phyloP scores from a whole-genome alignment of 2,113 vertebrate species.

The Lutjanus erythropterus region DNA sequence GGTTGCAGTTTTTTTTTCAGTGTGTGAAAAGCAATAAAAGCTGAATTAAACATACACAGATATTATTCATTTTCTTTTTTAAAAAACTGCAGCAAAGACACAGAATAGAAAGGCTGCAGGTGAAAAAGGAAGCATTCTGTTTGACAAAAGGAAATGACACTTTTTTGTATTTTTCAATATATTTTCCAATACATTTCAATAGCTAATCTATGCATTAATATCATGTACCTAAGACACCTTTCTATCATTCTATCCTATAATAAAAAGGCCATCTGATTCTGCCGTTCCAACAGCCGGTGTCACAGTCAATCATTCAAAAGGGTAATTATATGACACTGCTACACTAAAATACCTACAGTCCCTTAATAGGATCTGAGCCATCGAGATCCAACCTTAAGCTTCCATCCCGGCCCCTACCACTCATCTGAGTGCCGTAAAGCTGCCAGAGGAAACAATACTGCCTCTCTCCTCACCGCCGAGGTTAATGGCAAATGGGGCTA shows the following conservation, averaged over 20 bases:
- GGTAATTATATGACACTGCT: conserved; percentile 73
- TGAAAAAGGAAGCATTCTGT: background rate
- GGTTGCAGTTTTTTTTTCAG: background rate
- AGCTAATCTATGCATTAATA: conserved; percentile 23
- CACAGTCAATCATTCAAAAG: conserved; percentile 71
- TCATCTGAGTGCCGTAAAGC: conserved; percentile 85
- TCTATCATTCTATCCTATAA: conserved; percentile 32
- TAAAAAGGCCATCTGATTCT: conserved; percentile 30
- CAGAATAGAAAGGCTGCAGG: background rate
- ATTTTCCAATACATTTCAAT: too few relatives aligned
- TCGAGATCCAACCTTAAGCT: conserved; percentile 67
- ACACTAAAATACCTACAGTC: conserved; percentile 75
- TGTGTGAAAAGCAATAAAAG: conserved; percentile 9
- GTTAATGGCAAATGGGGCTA: conserved; percentile 86
- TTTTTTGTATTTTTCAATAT: background rate
- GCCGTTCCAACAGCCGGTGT: conserved; percentile 33
- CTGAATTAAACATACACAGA: conserved; percentile 2
- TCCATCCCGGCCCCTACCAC: conserved; percentile 68
- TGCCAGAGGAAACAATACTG: conserved; percentile 84
- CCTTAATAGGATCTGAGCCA: conserved; percentile 78
- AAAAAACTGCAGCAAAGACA: background rate
- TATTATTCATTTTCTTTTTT: background rate
- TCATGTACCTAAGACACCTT: conserved; percentile 2
- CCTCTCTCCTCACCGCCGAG: conserved; percentile 77
- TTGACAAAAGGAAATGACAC: background rate